Conservation (phyloP, 2,888 invertebrate species). For the Hypena proboscidalis region DNA sequence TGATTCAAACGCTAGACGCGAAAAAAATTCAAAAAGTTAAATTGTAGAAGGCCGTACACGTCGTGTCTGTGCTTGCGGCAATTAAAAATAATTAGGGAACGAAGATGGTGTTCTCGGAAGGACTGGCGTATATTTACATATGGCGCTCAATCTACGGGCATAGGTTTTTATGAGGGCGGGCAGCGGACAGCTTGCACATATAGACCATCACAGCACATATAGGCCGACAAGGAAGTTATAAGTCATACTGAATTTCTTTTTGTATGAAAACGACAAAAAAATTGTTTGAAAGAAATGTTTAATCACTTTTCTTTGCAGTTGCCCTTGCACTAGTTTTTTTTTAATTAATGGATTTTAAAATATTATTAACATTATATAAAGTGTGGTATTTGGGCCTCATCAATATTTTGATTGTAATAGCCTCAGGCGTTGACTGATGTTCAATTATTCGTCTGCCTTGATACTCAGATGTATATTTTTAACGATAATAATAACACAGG, state of each 20-base stretch:
- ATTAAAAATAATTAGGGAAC: slow-evolving; percentile 85
- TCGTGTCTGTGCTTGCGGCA: slow-evolving; percentile 75
- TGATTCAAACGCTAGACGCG: slow-evolving; percentile 80
- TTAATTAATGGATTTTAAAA: slow-evolving; percentile 4
- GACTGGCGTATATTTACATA: slow-evolving; percentile 80
- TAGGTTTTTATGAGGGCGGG: slow-evolving; percentile 31
- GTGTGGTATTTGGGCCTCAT: slow-evolving; percentile 6
- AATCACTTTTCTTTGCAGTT: slow-evolving; percentile 1
- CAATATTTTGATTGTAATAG: slow-evolving; percentile 9
- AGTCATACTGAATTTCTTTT: slow-evolving; percentile 1
- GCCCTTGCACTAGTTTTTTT: slow-evolving; percentile 4
- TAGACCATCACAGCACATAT: too few relatives aligned
- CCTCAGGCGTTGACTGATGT: slow-evolving; percentile 3
- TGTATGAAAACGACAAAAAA: background rate
- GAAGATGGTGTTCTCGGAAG: slow-evolving; percentile 81
- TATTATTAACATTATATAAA: slow-evolving; percentile 5
- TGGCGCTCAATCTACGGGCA: slow-evolving; percentile 56
- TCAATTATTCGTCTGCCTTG: slow-evolving; percentile 33
- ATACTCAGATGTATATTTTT: too few relatives aligned
- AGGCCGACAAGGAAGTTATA: too few relatives aligned
- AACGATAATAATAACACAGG: too few relatives aligned
- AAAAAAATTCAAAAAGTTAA: slow-evolving; percentile 75
- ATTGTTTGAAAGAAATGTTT: too few relatives aligned
- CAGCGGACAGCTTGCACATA: slow-evolving; percentile 23
- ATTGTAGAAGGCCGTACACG: slow-evolving; percentile 78